These are phyloP conservation scores for Phylloscopus trochilus DNA, from an alignment of 2,113 vertebrate species.

Conservation along the genomic window DNA sequence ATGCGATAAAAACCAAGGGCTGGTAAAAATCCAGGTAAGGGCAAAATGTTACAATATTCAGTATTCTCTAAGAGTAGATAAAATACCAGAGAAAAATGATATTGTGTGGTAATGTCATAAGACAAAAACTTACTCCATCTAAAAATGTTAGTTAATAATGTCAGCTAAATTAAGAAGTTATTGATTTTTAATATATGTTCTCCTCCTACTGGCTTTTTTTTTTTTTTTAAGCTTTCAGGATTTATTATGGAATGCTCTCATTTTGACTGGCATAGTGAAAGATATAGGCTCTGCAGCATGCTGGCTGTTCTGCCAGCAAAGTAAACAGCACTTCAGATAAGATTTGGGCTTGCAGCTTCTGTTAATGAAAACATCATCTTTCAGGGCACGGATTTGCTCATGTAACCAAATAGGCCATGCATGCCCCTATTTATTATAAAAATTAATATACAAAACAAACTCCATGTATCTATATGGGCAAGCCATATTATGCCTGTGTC, in stretches of 20 bases:
- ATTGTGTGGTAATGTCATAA: background rate
- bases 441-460: constrained; percentile 34
- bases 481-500: background rate
- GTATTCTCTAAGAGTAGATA: background rate
- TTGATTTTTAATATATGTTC: constrained; percentile 22
- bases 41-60: background rate
- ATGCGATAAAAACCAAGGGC: background rate
- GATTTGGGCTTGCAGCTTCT: constrained; percentile 25
- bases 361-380: constrained; percentile 61
- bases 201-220: background rate
- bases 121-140: background rate
- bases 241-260: background rate
- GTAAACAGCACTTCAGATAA: constrained; percentile 48
- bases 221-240: background rate
- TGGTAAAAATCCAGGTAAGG: background rate
- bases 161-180: constrained; percentile 36
- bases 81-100: background rate
- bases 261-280: constrained; percentile 33
- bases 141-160: background rate
- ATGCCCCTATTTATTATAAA: constrained; percentile 45
- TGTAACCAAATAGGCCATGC: constrained; percentile 32
- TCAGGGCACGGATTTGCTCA: constrained; percentile 31
- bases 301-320: constrained; percentile 31
- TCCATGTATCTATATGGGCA: background rate
- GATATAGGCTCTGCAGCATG: background rate